Base-by-base conservation (phyloP, 2,888 invertebrate species). In the Machimus atricapillus region DNA sequence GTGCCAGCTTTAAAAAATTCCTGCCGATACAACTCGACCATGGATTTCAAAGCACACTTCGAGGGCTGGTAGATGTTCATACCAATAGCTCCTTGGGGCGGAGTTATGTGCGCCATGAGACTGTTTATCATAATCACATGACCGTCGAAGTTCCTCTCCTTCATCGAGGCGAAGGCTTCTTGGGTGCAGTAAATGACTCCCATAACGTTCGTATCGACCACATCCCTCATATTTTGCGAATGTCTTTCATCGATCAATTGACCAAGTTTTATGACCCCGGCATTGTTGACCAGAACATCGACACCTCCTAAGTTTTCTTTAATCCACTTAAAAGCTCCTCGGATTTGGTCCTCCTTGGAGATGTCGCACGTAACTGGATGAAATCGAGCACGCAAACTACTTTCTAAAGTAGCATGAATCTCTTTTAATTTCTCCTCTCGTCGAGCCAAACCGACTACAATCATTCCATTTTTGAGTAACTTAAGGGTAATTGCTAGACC, bases 251-350 rank as follows among this genome's bases (percentile, higher is more conserved):
- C 83, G 2, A 88, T 73, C 0, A 91, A 82, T 3, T 79, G 37
- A 0, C 88, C 87, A 0, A 74, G 0, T 0, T 89, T 89, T 0
- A 87, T 3, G 0, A 91, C 89, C 3, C 92, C 91, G 0, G 95
- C 95, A 90, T 94, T 94, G 89, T 95, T 95, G 0, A 95, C 90
- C 79, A 95, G 91, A 0, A 95, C 93, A 90, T 94, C 94, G 12
- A 94, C 92, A 0, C 94, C 94, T 0, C 94, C 95, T 0, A 94
- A 89, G 0, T 93, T 90, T 31, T 91, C 89, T 6, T 94, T 93
- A 77, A 94, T 92, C 91, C 91, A 93, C 46, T 91, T 90, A 89
- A 95, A 95, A 23, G 93, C 92, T 0, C 90, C 90, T 73, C 93
- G 89, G 46, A 95, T 93, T 2, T 94, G 93, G 1, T 93, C 92